These are phyloP conservation scores for Orchesella flavescens DNA, from an alignment of 2,888 invertebrate species.

Conservation along the genomic window DNA sequence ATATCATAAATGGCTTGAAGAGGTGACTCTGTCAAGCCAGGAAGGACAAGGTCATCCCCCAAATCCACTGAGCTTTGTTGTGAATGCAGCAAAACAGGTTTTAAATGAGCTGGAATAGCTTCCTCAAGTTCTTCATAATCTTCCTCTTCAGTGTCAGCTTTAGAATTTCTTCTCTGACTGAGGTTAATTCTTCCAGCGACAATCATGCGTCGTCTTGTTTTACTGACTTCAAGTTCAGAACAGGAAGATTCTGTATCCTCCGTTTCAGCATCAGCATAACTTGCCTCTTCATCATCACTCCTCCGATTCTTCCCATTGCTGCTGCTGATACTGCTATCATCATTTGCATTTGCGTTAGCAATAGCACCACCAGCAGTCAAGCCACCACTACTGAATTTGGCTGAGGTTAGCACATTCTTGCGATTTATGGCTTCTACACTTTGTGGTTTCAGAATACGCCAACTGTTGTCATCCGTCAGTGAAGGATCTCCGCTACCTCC, in stretches of 20 bases:
- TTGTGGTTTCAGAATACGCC: conserved; percentile 83
- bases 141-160: conserved; percentile 68
- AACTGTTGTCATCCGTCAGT: conserved; percentile 60
- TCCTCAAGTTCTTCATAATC: conserved; percentile 65
- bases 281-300: conserved; percentile 75
- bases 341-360: conserved; percentile 72
- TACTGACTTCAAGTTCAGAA: conserved; percentile 68
- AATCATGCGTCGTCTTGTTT: conserved; percentile 60
- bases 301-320: conserved; percentile 79
- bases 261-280: conserved; percentile 70
- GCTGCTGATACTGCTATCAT: conserved; percentile 82
- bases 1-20: conserved; percentile 72
- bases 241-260: conserved; percentile 71
- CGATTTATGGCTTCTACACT: conserved; percentile 89
- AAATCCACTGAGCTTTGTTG: conserved; percentile 66
- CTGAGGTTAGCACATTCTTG: conserved; percentile 89
- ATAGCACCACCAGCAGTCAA: conserved; percentile 73
- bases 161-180: conserved; percentile 57
- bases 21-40: conserved; percentile 69
- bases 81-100: conserved; percentile 59
- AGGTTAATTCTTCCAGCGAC: conserved; percentile 55
- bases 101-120: conserved; percentile 41
- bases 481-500: conserved; percentile 39
- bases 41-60: conserved; percentile 64
- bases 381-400: conserved; percentile 86